phyloP scores from a whole-genome alignment of 2,797 vertebrate species.

The Nyctibius grandis region DNA sequence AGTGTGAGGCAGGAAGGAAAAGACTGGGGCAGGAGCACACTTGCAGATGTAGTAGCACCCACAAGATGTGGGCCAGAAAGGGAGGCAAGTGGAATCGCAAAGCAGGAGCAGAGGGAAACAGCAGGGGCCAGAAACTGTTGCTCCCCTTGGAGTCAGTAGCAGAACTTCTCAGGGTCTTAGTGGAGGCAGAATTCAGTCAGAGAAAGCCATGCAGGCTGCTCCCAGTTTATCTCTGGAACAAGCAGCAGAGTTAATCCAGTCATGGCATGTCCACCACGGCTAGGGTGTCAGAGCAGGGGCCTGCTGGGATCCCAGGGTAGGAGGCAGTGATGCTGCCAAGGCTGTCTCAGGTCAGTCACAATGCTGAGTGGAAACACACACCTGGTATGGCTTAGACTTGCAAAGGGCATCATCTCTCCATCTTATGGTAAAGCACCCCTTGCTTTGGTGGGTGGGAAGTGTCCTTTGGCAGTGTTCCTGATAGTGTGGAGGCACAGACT shows the following conservation, averaged over 20 bases:
- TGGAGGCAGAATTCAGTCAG: background rate
- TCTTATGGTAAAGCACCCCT: background rate
- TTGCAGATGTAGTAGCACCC: background rate
- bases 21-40: background rate
- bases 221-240: background rate
- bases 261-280: fast-evolving
- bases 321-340: background rate
- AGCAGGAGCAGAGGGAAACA: background rate
- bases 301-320: background rate
- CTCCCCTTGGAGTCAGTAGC: background rate
- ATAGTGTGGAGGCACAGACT: conserved; percentile 43
- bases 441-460: background rate
- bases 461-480: conserved; percentile 37
- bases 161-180: background rate
- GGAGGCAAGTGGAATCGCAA: background rate
- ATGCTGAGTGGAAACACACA: background rate
- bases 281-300: background rate
- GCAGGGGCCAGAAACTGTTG: background rate
- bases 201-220: background rate
- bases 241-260: background rate
- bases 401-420: background rate
- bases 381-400: background rate
- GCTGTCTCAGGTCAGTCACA: background rate
- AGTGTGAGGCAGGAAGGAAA: background rate
- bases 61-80: background rate